Evolutionary conservation across 2,888 invertebrate species (phyloP).

Genomic region (Steinernema carpocapsae): DNA sequence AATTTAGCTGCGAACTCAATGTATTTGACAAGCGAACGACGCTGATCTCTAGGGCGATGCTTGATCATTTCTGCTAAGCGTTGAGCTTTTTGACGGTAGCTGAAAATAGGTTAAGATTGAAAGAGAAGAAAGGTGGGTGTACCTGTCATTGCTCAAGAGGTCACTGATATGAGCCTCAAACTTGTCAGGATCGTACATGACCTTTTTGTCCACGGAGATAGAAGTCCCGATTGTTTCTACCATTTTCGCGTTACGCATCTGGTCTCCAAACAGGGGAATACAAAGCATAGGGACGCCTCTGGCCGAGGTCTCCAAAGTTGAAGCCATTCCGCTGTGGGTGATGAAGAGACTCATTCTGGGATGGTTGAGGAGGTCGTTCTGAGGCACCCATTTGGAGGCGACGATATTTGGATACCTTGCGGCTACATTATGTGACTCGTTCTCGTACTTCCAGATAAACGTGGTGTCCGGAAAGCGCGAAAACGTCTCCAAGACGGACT

Average conservation of each 20-base stretch:
- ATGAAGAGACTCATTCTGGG: slow-evolving; percentile 36
- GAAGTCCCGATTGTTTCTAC: slow-evolving; percentile 16
- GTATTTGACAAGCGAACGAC: slow-evolving; percentile 1
- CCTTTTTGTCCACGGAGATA: not conserved
- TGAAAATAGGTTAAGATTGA: not conserved
- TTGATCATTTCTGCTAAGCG: not conserved
- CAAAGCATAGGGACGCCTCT: slow-evolving; percentile 40
- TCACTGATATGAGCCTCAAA: not conserved
- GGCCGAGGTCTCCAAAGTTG: slow-evolving; percentile 35
- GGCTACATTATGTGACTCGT: slow-evolving; percentile 38
- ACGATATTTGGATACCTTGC: slow-evolving; percentile 37
- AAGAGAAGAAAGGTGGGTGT: too few species aligned
- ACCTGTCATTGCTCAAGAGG: not conserved
- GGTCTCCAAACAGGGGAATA: slow-evolving; percentile 40
- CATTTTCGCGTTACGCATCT: slow-evolving; percentile 35
- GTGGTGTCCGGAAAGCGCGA: slow-evolving; percentile 41
- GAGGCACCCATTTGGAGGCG: slow-evolving; percentile 40
- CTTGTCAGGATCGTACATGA: not conserved
- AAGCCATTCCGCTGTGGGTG: slow-evolving; percentile 43
- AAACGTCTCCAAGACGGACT: slow-evolving; percentile 41
- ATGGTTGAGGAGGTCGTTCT: slow-evolving; percentile 40
- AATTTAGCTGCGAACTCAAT: slow-evolving; percentile 8
- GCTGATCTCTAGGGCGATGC: not conserved
- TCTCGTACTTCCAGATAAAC: slow-evolving; percentile 47
- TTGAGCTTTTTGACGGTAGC: not conserved